phyloP scores from a whole-genome alignment of 2,797 vertebrate species.

The Hippocampus kuda region DNA sequence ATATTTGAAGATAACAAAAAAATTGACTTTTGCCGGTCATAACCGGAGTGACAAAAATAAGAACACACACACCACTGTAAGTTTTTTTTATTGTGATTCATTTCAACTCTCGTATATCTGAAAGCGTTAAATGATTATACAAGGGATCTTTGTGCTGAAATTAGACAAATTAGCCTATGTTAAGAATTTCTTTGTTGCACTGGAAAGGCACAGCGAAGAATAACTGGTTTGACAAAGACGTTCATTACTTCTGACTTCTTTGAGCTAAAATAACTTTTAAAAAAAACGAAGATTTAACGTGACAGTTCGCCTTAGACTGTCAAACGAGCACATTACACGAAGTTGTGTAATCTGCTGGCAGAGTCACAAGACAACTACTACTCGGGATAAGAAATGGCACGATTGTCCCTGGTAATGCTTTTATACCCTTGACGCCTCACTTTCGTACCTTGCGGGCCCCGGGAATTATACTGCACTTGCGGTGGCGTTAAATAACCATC shows the following conservation, averaged over 20 bases:
- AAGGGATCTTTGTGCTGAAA: conserved; percentile 13
- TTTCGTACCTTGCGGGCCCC: not conserved
- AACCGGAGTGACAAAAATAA: not conserved
- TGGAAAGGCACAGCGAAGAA: conserved; percentile 3
- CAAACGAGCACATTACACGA: conserved; percentile 10
- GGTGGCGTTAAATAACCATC: not conserved
- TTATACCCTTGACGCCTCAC: not conserved
- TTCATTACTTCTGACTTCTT: conserved; percentile 10
- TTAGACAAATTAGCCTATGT: conserved; percentile 7
- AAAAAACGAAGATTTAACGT: not conserved
- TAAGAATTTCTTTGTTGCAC: conserved; percentile 5
- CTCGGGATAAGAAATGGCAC: not conserved
- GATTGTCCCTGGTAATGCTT: not conserved
- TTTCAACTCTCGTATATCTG: not conserved
- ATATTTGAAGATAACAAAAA: conserved; percentile 6
- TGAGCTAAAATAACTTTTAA: conserved; percentile 26
- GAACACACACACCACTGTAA: not conserved
- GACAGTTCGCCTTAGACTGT: conserved; percentile 10
- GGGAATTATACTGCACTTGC: not conserved
- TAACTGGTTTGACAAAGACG: conserved; percentile 11
- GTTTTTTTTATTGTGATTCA: not conserved
- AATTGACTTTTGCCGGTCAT: not conserved
- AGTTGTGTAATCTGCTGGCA: conserved; percentile 27
- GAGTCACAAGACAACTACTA: conserved; percentile 20
- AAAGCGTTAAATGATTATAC: conserved; percentile 2